Conservation (phyloP, 2,797 vertebrate species). For the Poeciliopsis turneri region DNA sequence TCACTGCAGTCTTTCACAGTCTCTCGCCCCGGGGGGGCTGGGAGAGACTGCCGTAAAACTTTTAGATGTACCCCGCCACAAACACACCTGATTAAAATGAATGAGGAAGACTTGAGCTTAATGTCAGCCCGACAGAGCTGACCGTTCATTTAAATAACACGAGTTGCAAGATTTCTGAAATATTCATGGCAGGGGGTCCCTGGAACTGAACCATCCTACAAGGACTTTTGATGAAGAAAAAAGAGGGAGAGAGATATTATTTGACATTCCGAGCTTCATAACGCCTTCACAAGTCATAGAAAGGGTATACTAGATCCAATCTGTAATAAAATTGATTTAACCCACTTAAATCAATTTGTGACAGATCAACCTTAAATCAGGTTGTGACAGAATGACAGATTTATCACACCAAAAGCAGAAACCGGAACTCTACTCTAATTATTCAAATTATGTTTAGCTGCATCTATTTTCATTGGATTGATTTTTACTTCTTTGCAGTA, state of each 20-base stretch:
- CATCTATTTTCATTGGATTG: background rate
- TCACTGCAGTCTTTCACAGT: background rate
- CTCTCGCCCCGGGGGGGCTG: background rate
- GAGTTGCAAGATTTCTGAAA: background rate
- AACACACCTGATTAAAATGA: slow-evolving; percentile 8
- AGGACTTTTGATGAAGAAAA: background rate
- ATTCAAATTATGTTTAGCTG: background rate
- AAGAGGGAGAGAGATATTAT: background rate
- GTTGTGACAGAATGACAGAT: background rate
- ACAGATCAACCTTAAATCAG: too few species aligned
- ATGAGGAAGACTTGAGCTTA: background rate
- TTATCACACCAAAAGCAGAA: background rate
- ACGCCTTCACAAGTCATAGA: background rate
- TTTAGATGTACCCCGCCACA: background rate
- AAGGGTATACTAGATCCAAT: slow-evolving; percentile 3
- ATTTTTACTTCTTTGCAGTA: background rate
- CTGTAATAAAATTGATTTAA: background rate
- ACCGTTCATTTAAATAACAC: background rate
- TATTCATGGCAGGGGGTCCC: slow-evolving; percentile 5
- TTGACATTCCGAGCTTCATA: background rate
- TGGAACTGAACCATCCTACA: background rate
- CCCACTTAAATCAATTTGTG: too few species aligned
- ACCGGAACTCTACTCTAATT: background rate
- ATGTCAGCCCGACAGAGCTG: slow-evolving; percentile 2
- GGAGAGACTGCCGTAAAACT: background rate